phyloP scores from a whole-genome alignment of 2,113 vertebrate genomes.

The Nothocercus nigrocapillus region DNA sequence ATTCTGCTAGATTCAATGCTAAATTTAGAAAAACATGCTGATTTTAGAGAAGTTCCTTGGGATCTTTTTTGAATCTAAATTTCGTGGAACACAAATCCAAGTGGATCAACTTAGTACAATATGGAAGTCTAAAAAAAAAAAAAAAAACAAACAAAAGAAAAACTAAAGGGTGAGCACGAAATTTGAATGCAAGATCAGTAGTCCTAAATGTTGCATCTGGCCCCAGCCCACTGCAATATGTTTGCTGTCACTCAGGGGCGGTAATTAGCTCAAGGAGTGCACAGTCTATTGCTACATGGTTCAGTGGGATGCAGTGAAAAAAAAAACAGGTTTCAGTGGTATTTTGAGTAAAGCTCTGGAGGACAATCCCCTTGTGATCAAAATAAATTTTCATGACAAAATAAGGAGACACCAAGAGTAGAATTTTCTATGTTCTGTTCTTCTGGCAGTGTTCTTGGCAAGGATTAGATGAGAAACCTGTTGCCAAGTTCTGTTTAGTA shows the following conservation, averaged over 20 bases:
- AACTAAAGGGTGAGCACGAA: not conserved
- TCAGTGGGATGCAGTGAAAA: not conserved
- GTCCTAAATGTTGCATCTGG: not conserved
- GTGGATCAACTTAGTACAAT: not conserved
- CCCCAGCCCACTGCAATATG: not conserved
- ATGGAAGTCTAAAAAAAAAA: not conserved
- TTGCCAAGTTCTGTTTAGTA: not conserved
- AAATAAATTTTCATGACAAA: not conserved
- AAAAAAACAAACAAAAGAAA: no score
- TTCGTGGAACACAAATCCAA: not conserved
- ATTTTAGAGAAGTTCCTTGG: not conserved
- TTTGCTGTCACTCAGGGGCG: not conserved
- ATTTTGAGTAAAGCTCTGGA: not conserved
- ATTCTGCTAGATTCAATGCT: not conserved
- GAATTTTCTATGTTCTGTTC: not conserved
- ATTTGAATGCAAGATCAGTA: not conserved
- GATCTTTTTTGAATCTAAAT: not conserved
- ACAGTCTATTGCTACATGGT: not conserved
- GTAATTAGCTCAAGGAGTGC: not conserved
- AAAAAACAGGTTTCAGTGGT: not conserved
- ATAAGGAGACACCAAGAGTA: not conserved
- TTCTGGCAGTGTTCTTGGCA: not conserved
- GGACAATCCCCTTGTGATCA: not conserved
- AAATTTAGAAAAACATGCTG: not conserved
- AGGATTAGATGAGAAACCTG: not conserved